phyloP scores from a whole-genome alignment of 2,113 vertebrate species.

The Centropristis striata region DNA sequence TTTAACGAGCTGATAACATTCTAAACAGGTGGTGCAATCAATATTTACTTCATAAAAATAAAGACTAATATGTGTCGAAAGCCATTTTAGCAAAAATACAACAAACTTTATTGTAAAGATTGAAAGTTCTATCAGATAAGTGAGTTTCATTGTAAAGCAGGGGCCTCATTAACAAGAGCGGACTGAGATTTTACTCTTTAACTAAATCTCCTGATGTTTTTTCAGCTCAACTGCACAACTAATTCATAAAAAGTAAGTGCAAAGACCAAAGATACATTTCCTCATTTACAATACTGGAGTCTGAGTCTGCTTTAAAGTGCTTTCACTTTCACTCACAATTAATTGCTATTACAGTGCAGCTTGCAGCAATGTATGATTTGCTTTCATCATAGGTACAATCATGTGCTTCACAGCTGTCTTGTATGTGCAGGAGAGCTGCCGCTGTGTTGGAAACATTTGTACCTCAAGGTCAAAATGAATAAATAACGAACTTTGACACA shows the following conservation, averaged over 20 bases:
- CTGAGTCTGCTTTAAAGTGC: not conserved
- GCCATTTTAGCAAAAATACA: not conserved
- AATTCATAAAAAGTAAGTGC: not conserved
- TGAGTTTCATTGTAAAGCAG: constrained; percentile 4
- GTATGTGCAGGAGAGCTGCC: not conserved
- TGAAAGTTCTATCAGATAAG: not conserved
- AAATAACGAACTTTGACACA: constrained; percentile 53
- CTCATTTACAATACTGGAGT: constrained; percentile 1
- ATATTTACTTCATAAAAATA: too few relatives aligned
- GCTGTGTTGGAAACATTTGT: constrained; percentile 23
- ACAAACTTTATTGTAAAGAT: not conserved
- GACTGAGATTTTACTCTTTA: not conserved
- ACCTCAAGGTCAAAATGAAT: constrained; percentile 64
- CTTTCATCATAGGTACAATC: constrained; percentile 10
- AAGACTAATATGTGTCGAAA: too few relatives aligned
- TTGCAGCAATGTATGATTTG: not conserved
- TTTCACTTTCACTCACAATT: constrained; percentile 13
- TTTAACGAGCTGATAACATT: too few relatives aligned
- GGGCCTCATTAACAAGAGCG: not conserved
- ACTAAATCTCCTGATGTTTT: constrained; percentile 4
- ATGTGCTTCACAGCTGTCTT: constrained; percentile 12
- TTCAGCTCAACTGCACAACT: not conserved
- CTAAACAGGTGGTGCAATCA: too few relatives aligned
- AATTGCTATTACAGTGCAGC: constrained; percentile 4
- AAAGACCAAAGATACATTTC: constrained; percentile 29